Conservation (phyloP, 2,888 invertebrate species). For the Auanema sp. region DNA sequence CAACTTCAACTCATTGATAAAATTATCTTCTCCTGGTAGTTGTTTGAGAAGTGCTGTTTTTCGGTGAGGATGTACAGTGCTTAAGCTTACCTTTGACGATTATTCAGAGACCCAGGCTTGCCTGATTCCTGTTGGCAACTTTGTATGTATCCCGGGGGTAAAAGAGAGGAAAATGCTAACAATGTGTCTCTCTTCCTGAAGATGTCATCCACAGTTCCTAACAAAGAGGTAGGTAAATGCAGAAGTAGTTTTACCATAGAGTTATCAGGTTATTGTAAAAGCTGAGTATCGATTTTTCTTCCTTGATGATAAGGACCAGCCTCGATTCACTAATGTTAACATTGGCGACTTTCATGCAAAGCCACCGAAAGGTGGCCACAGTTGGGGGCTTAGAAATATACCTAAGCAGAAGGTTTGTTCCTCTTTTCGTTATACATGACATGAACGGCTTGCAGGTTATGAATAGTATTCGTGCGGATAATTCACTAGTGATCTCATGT, state of each 20-base stretch:
- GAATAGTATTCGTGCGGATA: conserved; percentile 56
- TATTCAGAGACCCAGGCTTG: conserved; percentile 43
- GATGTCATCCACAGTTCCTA: conserved; percentile 61
- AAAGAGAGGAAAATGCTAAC: conserved; percentile 62
- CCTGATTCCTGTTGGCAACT: conserved; percentile 64
- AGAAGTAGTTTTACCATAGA: not conserved
- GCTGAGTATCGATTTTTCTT: conserved; percentile 64
- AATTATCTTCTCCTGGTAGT: conserved; percentile 60
- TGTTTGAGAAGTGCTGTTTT: conserved; percentile 63
- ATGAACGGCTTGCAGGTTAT: conserved; percentile 34
- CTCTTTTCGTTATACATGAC: conserved; percentile 10
- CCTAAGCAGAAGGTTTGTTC: conserved; percentile 52
- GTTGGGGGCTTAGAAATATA: conserved; percentile 64
- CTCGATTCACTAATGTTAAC: conserved; percentile 62
- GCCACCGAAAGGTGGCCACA: conserved; percentile 64
- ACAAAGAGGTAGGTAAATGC: conserved; percentile 46
- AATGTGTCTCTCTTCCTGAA: conserved; percentile 63
- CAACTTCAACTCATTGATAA: conserved; percentile 59
- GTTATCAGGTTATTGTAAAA: conserved; percentile 56
- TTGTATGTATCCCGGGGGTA: conserved; percentile 63
- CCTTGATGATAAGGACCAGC: conserved; percentile 58
- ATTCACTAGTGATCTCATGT: conserved; percentile 62
- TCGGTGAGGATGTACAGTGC: conserved; percentile 13
- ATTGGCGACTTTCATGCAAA: conserved; percentile 65
- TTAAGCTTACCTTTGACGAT: conserved; percentile 1